Evolutionary conservation across 2,888 invertebrate genomes (phyloP), one percentile per base, ranked within the genome.

Genomic region (Eulithis testata): DNA sequence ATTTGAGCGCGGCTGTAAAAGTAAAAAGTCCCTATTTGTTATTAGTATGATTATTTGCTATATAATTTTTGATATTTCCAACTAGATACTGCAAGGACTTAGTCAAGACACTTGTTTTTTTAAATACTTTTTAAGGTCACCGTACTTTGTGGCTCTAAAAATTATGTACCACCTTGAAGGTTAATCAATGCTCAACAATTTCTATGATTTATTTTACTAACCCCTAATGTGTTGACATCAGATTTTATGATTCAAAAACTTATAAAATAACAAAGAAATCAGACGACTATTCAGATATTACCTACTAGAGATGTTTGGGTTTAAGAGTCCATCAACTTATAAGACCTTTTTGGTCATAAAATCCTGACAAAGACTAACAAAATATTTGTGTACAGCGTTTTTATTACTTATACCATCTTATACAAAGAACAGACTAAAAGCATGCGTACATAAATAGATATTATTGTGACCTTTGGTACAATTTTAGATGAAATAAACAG

Each of bases 401-500:
- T 65, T 60, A 65, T 40, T 52, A 49, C 65, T 52, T 40, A 43
- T 52, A 57, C 51, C 56, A 52, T 43, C 65, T 52, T 40, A 43
- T 52, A 57, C 51, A 60, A 52, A 51, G 50, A 27, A 55, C 50
- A 11, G 50, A 36, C 43, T 62, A 56, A 62, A 51, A 62, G 62
- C 55, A 44, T 56, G 43, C 36, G 43, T 62, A 50, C 62, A 51
- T 56, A 62, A 62, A 62, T 50, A 62, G 44, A 36, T 62, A 54
- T 47, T n/a, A 21, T 55, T 31, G 44, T 56, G 51, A 51, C 55
- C 45, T 60, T 4, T 27, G 5, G 50, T 14, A 31, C 51, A 14
- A 59, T 43, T 40, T 43, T 27, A 27, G 8, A 11, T 27, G 59
- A 49, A 37, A 40, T 9, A 50, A 40, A 57, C 49, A 37, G 37